Percentiles rank a stretch among this genome's conserved stretches.
phyloP scores from a whole-genome alignment of 2,797 vertebrate species.

The Cynopterus sphinx region DNA sequence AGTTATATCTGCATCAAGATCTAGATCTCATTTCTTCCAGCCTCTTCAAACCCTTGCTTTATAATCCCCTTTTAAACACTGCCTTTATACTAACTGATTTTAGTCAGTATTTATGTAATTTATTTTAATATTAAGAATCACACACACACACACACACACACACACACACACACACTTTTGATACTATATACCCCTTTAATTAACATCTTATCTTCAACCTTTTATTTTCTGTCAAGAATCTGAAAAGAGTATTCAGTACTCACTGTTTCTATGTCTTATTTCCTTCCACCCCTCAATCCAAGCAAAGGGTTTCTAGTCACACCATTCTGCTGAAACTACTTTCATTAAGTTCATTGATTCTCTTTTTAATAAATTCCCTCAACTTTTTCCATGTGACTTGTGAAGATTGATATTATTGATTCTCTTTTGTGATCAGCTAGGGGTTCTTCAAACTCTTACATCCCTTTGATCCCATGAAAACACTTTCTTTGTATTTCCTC shows the following conservation, averaged over 20 bases:
- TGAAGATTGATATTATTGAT: background rate
- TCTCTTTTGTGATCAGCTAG: background rate
- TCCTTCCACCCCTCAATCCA: background rate
- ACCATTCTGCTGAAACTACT: background rate
- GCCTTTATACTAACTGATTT: background rate
- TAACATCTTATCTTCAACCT: background rate
- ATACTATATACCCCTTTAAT: background rate
- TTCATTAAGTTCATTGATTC: conserved; percentile 10
- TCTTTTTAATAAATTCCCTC: background rate
- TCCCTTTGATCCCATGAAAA: conserved; percentile 3
- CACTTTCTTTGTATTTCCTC: background rate
- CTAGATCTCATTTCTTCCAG: background rate
- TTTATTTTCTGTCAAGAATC: background rate
- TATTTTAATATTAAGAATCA: conserved; percentile 39
- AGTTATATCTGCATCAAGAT: background rate
- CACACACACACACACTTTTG: background rate
- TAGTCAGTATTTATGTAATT: conserved; percentile 30
- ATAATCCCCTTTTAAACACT: background rate
- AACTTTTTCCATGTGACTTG: background rate
- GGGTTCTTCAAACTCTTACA: background rate
- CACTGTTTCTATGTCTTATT: conserved; percentile 14
- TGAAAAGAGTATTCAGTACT: background rate
- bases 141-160: background rate
- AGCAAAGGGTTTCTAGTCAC: conserved; percentile 6
- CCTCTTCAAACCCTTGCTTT: conserved; percentile 8